Base-by-base conservation (phyloP, 92 coral and sea anemone genomes). In the Micromussa lordhowensis region DNA sequence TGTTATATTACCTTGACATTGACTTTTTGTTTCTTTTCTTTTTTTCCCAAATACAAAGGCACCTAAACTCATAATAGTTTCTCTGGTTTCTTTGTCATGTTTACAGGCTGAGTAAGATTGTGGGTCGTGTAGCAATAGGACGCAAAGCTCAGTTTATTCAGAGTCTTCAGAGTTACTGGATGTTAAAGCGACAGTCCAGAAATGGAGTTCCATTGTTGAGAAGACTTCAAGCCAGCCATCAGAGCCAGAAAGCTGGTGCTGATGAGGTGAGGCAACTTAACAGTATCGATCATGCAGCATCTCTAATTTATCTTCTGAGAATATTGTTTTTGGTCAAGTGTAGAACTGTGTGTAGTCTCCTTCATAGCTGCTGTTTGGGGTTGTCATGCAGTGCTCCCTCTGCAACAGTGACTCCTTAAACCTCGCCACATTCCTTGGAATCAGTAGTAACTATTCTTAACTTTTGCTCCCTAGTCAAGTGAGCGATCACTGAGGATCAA, bases 71-170 rank as follows among this genome's bases (percentile, higher is more conserved):
- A 38, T 26, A 2, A 13, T 76, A 11, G 38, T 76, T 18, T 38
- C 4, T 3, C 48, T 78, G 38, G 5, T 29, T 22, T 26, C 17
- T 8, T n/a, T 36, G 35, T 17, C 48, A 5, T 75, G 4, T 44
- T 34, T 21, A 70, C 85, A 98, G 99, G 88, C 91, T 98, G 36
- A 97, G 99, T 53, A 98, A 96, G 94, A 98, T 98, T 88, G 99
- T 98, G 12, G 96, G 99, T 78, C 93, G 94, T 77, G 99, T 98
- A 57, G 99, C 99, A 40, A 93, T 98, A 92, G 98, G 96, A 57
- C 93, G 96, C 51, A 98, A 98, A 82, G 96, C 99, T 48, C 99
- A 94, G 84, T 98, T 98, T 89, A 96, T 98, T 51, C 99, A 98
- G 48, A 85, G 91, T 49, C 95, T 98, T 58, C 99, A 96, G 85